A percentile compares a stretch with the other conserved stretches of the same genome.
Conservation (phyloP, 1,140 invertebrate genomes). For the Oryctes rhinoceros region DNA sequence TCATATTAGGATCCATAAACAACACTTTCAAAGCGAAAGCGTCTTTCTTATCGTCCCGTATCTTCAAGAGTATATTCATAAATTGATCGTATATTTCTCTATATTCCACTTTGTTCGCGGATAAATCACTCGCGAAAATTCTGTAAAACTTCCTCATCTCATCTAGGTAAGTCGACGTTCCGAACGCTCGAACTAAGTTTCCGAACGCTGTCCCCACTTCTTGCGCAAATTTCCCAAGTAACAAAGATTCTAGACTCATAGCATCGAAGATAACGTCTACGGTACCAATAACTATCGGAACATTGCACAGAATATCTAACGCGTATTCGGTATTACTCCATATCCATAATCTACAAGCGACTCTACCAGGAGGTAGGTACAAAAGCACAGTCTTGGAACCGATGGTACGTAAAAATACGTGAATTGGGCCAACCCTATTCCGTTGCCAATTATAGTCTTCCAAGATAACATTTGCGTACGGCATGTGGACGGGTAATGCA, state of each 20-base stretch:
- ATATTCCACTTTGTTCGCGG: constrained; percentile 44
- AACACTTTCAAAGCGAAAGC: constrained; percentile 42
- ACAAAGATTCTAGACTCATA: constrained; percentile 54
- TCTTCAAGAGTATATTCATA: constrained; percentile 45
- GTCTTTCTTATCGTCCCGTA: constrained; percentile 32
- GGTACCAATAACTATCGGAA: constrained; percentile 53
- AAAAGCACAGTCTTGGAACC: constrained; percentile 53
- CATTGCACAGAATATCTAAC: constrained; percentile 56
- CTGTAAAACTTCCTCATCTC: constrained; percentile 52
- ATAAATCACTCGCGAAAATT: constrained; percentile 52
- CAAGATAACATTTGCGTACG: constrained; percentile 48
- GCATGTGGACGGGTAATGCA: constrained; percentile 11
- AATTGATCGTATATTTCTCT: constrained; percentile 53
- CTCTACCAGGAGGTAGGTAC: constrained; percentile 55
- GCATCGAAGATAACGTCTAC: constrained; percentile 52
- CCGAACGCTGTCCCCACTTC: constrained; percentile 46
- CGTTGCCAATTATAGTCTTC: constrained; percentile 53
- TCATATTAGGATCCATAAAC: constrained; percentile 42
- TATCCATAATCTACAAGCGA: constrained; percentile 55
- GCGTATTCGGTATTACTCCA: constrained; percentile 50
- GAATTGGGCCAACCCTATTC: constrained; percentile 41
- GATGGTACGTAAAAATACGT: constrained; percentile 49
- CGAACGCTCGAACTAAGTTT: constrained; percentile 55
- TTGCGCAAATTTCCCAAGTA: constrained; percentile 40
- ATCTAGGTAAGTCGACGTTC: constrained; percentile 47